Evolutionary conservation across 37 sponge, comb jelly and placozoan genomes (phyloP), one percentile per base, ranked within the genome.

Genomic region (Haliclona indistincta): DNA sequence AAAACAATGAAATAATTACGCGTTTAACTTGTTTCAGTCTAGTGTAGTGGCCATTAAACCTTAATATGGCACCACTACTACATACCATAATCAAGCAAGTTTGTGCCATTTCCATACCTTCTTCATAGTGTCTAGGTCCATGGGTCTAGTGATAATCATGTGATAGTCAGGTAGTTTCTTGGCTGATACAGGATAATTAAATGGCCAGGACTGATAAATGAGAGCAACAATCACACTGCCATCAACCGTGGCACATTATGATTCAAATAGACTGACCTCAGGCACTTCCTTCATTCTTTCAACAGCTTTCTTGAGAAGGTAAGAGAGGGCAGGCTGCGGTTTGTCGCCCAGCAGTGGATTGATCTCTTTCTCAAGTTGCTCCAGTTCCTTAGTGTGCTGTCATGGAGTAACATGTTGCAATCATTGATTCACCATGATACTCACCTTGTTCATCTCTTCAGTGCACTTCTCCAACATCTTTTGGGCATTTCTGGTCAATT

Each of bases 131-230:
- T 90, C 84, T 23, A 97, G 80, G 56, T 97, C 95, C 97, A 97
- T 97, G 8, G 97, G 89, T 25, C 55, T 41, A 3, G 71, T 81
- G 20, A 97, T 85, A 42, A 91, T 74, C 52, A 78, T 88, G 38
- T 97, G 81, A 73, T 97, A 97, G 78, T 93, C 95, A n/a, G 97
- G 93, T 28, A 94, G 77, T 58, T 94, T 86, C 78, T 91, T 90
- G 40, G 86, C 82, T 2, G 83, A 74, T 49, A 97, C 97, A 55
- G 97, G 95, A 34, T 79, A 58, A 78, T 94, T 91, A 54, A 97
- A 97, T 0, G 81, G 79, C 54, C 81, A 70, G 1, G 93, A 79
- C 97, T 96, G 66, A 32, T 70, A 33, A 56, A 66, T 28, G 4
- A 23, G 5, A 43, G 4, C 15, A 40, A 66, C 43, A 38, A 8